Conservation (phyloP, 2,888 invertebrate species). For the Gastracanthus pulcherrimus region DNA sequence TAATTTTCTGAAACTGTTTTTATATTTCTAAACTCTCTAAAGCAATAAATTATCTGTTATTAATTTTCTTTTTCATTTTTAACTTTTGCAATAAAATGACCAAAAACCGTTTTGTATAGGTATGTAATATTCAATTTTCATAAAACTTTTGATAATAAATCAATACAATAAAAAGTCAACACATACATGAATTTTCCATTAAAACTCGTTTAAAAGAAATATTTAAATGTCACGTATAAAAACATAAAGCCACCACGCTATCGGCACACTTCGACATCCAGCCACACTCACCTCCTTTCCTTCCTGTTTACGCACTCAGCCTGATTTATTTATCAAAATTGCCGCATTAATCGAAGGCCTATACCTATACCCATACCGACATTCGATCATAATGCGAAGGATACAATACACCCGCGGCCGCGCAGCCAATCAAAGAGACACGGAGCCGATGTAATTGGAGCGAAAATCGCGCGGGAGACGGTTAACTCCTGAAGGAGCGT, state of each 20-base stretch:
- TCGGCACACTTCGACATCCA: too few relatives aligned
- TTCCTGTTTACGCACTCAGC: neutral
- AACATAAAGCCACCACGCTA: neutral
- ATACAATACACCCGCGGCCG: neutral
- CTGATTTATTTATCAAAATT: neutral
- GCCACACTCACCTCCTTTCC: neutral
- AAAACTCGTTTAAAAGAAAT: too few relatives aligned
- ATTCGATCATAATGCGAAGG: neutral
- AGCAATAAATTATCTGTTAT: too few relatives aligned
- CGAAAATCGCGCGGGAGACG: neutral
- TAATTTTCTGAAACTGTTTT: too few relatives aligned
- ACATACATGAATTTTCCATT: neutral
- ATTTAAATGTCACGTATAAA: too few relatives aligned
- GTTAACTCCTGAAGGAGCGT: neutral
- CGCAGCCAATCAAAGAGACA: neutral
- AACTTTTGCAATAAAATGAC: too few relatives aligned
- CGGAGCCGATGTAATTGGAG: slow-evolving; percentile 1
- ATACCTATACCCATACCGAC: neutral
- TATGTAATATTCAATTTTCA: neutral
- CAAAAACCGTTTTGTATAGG: neutral
- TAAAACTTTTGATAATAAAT: too few relatives aligned
- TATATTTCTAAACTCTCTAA: too few relatives aligned
- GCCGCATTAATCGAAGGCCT: neutral
- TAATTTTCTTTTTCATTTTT: too few relatives aligned
- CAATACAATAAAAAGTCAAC: too few relatives aligned